Evolutionary conservation across 2,113 vertebrate genomes (phyloP), one percentile per base, ranked within the genome.

Genomic region (Calyptommatus sinebrachiatus): DNA sequence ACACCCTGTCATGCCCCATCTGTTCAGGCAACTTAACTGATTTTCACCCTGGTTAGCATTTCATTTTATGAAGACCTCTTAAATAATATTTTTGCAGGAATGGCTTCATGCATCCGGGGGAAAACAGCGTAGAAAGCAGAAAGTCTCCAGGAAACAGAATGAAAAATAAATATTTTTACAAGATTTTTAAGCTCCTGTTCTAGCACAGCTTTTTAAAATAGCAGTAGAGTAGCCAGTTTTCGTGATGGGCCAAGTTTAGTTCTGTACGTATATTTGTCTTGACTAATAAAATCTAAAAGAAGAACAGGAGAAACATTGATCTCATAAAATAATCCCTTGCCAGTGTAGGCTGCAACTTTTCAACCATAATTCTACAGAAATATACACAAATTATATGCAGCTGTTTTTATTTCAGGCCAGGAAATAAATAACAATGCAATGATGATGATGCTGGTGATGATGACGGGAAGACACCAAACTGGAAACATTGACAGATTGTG

Each of bases 151-250:
- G 35, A 68, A 68, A 60, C n/a, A 6, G 79, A 75, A 81, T 75
- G 72, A 67, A 66, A 81, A 74, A 75, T 26, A 75, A 75, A 81
- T 80, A 75, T 81, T 81, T 60, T 75, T 66, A 66, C 45, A 80
- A 61, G 60, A 31, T 73, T 67, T 11, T 67, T 73, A 46, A 73
- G 71, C 71, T 67, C 26, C 50, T 29, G 48, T 74, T 68, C 77
- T 29, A 70, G 50, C 60, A 18, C 24, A 61, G 50, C 77, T 70
- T 78, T 78, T 57, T 14, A 68, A 67, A 45, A 28, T 45, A 74
- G 41, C 48, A 29, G 1, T 68, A 31, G n/a, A 21, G 71, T 66
- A 53, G 29, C 45, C 71, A 73, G 46, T n/a, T 50, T 45, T 74
- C 53, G 4, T 41, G 24, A 66, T 45, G 48, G 79, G 48, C 50